phyloP scores from a whole-genome alignment of 2,797 vertebrate genomes.

The Pseudochirops cupreus region DNA sequence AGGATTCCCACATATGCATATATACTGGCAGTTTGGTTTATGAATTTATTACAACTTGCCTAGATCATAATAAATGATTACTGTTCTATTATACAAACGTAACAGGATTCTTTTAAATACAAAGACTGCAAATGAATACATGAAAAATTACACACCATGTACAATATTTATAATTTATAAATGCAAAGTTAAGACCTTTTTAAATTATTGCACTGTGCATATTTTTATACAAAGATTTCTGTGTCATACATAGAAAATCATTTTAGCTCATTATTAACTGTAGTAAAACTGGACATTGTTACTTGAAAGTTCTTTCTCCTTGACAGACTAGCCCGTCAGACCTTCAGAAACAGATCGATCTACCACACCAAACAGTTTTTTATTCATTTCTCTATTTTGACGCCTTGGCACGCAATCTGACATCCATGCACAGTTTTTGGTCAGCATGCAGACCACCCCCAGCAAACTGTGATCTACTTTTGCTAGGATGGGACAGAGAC shows the following conservation, averaged over 20 bases:
- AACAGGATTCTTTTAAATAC: conserved; percentile 87
- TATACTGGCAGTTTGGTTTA: conserved; percentile 80
- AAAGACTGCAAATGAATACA: conserved; percentile 89
- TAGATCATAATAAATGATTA: conserved; percentile 83
- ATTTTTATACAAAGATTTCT: conserved; percentile 85
- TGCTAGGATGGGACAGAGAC: conserved; percentile 56
- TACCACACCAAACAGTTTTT: conserved; percentile 74
- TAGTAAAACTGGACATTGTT: conserved; percentile 78
- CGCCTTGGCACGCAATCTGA: conserved; percentile 76
- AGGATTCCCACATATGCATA: conserved; percentile 82
- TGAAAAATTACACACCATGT: conserved; percentile 90
- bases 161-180: conserved; percentile 92
- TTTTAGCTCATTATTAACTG: conserved; percentile 77
- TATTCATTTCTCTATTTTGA: conserved; percentile 41
- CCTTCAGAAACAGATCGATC: conserved; percentile 72
- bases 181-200: conserved; percentile 89
- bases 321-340: conserved; percentile 72
- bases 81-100: conserved; percentile 86
- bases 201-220: conserved; percentile 90
- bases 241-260: conserved; percentile 83
- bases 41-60: conserved; percentile 87
- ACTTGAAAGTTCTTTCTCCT: conserved; percentile 77
- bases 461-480: conserved; percentile 60
- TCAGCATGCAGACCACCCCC: conserved; percentile 72
- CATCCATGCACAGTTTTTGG: conserved; percentile 82